Evolutionary conservation across 2,888 invertebrate genomes (phyloP), one percentile per base, ranked within the genome.

Genomic region (Chelonus formosanus): DNA sequence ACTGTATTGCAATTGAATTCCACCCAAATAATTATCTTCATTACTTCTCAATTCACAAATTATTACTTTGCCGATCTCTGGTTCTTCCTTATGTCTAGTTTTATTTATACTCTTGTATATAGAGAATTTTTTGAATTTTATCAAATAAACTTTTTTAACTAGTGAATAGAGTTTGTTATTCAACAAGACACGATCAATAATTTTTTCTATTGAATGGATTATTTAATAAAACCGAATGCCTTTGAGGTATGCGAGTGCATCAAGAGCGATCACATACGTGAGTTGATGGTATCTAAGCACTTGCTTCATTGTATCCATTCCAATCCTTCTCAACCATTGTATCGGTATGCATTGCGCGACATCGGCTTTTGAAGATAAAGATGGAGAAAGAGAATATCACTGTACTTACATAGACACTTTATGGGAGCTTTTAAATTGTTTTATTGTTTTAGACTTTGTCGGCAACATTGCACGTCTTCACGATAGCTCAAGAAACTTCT

Each of bases 301-400:
- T 65, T 43, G 65, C 36, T 54, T 65, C 65, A 65, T 65, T 65
- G 65, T 65, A 20, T 65, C 58, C 64, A 64, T 63, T 63, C 56
- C 43, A 50, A 59, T 10, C 32, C 34, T 36, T 20, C 48, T 59
- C 50, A 20, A 35, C 35, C 59, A 71, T 68, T 70, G 60, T 60
- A 68, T 71, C 58, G 64, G 70, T 69, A 70, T 70, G 70, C 71
- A 69, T 69, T 67, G 64, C 57, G 71, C 62, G 70, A 69, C 69
- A 72, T 70, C 69, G 67, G 57, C 40, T 63, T 43, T 53, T 31
- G 48, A 36, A 48, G 44, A 43, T 47, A 36, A 43, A 31, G 47
- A 54, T 47, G 50, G 62, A 60, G 47, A 53, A 56, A 63, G 61
- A 58, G 62, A 20, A 48, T 45, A 65, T 48, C 57, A 43, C 43